Base-by-base conservation (phyloP, 2,888 invertebrate genomes). In the Exocentrus adspersus region DNA sequence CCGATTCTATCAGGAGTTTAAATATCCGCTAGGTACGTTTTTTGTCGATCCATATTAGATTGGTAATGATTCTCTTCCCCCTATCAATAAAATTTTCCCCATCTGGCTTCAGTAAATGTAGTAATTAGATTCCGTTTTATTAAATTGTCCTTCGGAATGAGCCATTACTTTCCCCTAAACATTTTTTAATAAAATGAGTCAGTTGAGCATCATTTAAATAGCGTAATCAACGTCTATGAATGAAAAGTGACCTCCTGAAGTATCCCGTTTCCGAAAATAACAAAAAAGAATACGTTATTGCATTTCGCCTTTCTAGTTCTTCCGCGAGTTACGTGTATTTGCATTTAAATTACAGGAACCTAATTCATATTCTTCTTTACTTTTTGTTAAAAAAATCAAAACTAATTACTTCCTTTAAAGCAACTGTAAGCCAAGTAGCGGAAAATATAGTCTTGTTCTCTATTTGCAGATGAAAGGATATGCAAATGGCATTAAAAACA, bases 351-450 rank as follows among this genome's bases (percentile, higher is more conserved):
- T 37, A 37, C 37, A n/a, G 37, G 12, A 5, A 2, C 12, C 10
- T 41, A 37, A 53, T 37, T 53, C 21, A 41, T 53, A 16, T 24
- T 53, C 32, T 1, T n/a, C 52, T n/a, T n/a, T 12, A 21, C 19
- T 19, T 53, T 42, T 21, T 14, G 12, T 21, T 41, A 41, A 53
- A 53, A n/a, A 53, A 53, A 24, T 19, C 14, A 7, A 16, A 53
- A 37, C 16, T 42, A 53, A 53, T 53, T 53, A 53, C 53, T 53
- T 53, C 53, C 53, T 41, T 16, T 42, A 42, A 51, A 42, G 12
- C 53, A 53, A 53, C 28, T 48, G 24, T 28, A 48, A 48, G 48
- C 48, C 37, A 41, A 37, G 53, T 41, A 37, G 53, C 53, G 24
- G 53, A 53, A 53, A 53, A 53, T 53, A 42, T 53, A 41, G 21